Evolutionary conservation across 2,113 vertebrate species (phyloP).

Genomic region (Phylloscopus whistleri): DNA sequence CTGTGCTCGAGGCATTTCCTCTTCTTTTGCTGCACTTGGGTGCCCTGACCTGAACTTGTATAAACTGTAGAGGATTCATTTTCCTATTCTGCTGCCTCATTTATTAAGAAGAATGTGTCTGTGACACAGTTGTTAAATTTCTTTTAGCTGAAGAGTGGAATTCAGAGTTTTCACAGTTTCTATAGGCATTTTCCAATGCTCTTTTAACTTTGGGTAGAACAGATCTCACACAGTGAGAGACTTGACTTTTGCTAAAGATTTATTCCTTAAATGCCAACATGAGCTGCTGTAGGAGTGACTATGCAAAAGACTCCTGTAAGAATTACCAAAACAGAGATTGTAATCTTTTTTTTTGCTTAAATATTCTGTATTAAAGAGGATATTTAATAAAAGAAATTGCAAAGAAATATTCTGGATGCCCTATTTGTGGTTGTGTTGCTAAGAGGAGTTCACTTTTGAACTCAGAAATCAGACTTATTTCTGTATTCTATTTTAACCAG

Average conservation of each 20-base stretch:
- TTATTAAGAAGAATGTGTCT: not conserved
- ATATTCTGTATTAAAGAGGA: not conserved
- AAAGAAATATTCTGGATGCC: not conserved
- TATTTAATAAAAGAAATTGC: slow-evolving; percentile 21
- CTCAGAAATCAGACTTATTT: not conserved
- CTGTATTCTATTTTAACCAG: not conserved
- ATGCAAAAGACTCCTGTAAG: not conserved
- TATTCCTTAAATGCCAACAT: not conserved
- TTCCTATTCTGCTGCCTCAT: not conserved
- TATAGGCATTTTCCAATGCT: not conserved
- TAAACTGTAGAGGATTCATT: not conserved
- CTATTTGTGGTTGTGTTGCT: not conserved
- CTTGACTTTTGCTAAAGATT: not conserved
- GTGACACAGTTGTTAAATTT: not conserved
- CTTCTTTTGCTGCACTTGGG: not conserved
- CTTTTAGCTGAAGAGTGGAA: not conserved
- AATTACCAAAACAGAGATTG: not conserved
- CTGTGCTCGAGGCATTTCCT: not conserved
- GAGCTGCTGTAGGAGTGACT: not conserved
- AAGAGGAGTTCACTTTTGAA: not conserved
- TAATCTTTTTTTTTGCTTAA: not conserved
- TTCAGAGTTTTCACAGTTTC: not conserved
- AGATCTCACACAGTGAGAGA: not conserved
- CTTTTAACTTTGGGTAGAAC: not conserved
- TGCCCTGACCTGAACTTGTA: not conserved